A percentile compares a stretch with the other conserved stretches of the same genome.
Evolutionary conservation across 2,797 vertebrate species (phyloP).

Genomic region (Australoheros facetus): DNA sequence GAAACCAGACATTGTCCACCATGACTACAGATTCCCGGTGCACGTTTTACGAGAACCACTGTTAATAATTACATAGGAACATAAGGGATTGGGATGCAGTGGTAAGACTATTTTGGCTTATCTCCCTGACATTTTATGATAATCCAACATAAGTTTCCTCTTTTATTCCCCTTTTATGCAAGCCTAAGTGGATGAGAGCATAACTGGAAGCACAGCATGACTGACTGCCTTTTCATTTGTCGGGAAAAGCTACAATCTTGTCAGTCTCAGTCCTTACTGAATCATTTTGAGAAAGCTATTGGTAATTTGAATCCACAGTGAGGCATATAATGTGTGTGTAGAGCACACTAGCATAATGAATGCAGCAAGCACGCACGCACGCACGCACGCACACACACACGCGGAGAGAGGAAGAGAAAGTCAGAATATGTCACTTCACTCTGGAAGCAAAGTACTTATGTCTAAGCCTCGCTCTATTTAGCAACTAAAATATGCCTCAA

Average conservation of each 20-base stretch:
- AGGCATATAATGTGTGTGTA: slow-evolving; percentile 1
- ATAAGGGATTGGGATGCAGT: slow-evolving; percentile 21
- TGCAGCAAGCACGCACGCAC: neutral
- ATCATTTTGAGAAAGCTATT: slow-evolving; percentile 31
- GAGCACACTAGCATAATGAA: neutral
- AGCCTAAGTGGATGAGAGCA: slow-evolving; percentile 48
- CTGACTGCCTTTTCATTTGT: slow-evolving; percentile 48
- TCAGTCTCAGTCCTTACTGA: slow-evolving; percentile 21
- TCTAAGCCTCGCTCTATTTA: slow-evolving; percentile 43
- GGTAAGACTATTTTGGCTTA: slow-evolving; percentile 33
- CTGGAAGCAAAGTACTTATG: slow-evolving; percentile 33
- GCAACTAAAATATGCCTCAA: slow-evolving; percentile 34
- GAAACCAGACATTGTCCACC: slow-evolving; percentile 32
- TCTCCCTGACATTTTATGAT: slow-evolving; percentile 55
- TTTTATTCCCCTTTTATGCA: slow-evolving; percentile 43
- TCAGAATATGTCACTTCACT: slow-evolving; percentile 40
- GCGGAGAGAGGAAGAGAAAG: neutral
- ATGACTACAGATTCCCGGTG: slow-evolving; percentile 44
- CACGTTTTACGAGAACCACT: slow-evolving; percentile 8
- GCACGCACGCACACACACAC: neutral
- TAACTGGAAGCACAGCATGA: slow-evolving; percentile 38
- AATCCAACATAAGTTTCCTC: slow-evolving; percentile 21
- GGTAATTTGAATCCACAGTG: slow-evolving; percentile 31
- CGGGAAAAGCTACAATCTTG: slow-evolving; percentile 35
- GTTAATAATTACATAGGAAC: slow-evolving; percentile 22